Evolutionary conservation across 1,140 invertebrate genomes (phyloP).

Genomic region (Drosophila pectinifera): DNA sequence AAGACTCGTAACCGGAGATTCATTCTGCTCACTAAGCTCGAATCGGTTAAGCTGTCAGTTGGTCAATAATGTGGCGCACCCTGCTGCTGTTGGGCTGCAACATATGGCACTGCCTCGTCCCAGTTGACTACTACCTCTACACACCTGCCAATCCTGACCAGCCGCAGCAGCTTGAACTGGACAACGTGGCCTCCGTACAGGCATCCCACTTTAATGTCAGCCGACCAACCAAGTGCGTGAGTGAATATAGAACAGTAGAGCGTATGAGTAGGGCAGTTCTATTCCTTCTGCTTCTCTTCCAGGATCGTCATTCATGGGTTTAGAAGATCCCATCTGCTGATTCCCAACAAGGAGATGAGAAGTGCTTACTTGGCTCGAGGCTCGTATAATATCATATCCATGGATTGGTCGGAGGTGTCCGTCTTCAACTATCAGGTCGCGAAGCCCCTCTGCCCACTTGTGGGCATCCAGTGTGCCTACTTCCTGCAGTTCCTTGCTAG

Average conservation of each 20-base stretch:
- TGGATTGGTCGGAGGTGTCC: constrained; percentile 86
- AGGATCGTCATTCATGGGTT: constrained; percentile 60
- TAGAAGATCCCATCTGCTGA: constrained; percentile 19
- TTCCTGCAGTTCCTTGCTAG: constrained; percentile 50
- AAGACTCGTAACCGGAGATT: background rate
- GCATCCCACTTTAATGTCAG: constrained; percentile 3
- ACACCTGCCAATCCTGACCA: background rate
- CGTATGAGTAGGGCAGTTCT: no score
- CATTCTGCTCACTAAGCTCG: background rate
- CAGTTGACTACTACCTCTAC: constrained; percentile 16
- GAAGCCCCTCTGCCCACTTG: constrained; percentile 66
- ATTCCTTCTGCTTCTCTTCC: background rate
- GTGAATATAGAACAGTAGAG: background rate
- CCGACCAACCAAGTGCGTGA: constrained; percentile 32
- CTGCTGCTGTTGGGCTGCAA: constrained; percentile 1
- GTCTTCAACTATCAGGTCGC: constrained; percentile 85
- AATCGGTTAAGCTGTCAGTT: background rate
- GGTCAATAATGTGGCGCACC: constrained; percentile 7
- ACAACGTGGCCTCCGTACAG: constrained; percentile 1
- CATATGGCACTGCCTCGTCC: background rate
- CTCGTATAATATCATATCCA: constrained; percentile 86
- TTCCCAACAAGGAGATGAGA: constrained; percentile 44
- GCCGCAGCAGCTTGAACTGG: background rate
- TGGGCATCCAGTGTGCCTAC: constrained; percentile 25
- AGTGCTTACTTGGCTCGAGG: constrained; percentile 80